Evolutionary conservation across 2,113 vertebrate genomes (phyloP).

Genomic region (Leiothrix lutea): DNA sequence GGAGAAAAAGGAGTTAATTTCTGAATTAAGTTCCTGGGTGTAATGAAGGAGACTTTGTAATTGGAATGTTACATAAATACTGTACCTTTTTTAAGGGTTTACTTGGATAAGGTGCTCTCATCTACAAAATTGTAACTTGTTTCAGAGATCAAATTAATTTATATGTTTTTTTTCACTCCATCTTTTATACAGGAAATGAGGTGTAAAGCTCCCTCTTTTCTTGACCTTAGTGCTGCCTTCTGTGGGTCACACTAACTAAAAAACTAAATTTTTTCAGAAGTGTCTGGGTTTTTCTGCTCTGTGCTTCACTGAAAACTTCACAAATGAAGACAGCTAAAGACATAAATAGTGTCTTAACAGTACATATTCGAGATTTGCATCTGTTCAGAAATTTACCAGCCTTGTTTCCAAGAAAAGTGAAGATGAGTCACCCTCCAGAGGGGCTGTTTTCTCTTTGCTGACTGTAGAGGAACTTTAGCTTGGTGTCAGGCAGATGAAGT

Average conservation of each 20-base stretch:
- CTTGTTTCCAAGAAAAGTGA: neutral
- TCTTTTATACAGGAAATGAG: neutral
- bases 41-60: neutral
- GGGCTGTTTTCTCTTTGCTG: neutral
- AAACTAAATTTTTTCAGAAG: neutral
- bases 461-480: neutral
- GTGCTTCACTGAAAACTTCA: neutral
- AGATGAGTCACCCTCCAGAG: neutral
- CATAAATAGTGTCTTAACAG: neutral
- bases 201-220: neutral
- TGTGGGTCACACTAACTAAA: neutral
- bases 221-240: neutral
- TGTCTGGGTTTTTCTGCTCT: neutral
- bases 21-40: neutral
- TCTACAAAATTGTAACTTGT: neutral
- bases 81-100: neutral
- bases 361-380: neutral
- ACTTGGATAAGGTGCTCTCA: neutral
- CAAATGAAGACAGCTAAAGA: neutral
- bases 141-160: neutral
- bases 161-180: neutral
- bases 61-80: neutral
- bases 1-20: neutral
- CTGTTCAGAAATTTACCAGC: neutral
- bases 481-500: neutral